Base-by-base conservation (phyloP, 2,113 vertebrate genomes). In the Entosphenus tridentatus region DNA sequence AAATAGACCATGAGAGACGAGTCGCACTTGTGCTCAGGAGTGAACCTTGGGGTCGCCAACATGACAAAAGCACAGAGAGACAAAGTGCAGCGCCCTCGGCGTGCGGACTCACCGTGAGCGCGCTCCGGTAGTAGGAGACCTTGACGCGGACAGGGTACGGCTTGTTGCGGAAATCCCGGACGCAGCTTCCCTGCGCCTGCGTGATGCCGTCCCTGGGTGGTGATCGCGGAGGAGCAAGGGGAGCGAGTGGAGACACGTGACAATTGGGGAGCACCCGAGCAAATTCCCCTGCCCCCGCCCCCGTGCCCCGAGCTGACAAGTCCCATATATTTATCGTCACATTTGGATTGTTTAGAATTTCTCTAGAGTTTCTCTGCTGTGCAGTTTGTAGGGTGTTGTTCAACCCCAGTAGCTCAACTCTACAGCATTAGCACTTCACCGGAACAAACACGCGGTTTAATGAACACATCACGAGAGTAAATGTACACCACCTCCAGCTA, bases 161-260 rank as follows among this genome's bases (percentile, higher is more conserved):
- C 72, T 96, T 98, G 77, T 98, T 98, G 57, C 92, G 80, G 18
- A 98, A 98, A 75, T 98, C 93, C 74, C 92, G 87, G 77, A 89
- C 85, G 79, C 92, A 98, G 11, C 84, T 85, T 0, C 87, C 86
- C 57, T 96, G 73, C 1, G 89, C 82, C 70, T 96, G 90, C 0
- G 81, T 86, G 70, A 79, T 75, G 69, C 93, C 93, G 70, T 96
- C 92, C 57, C 93, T 98, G 73, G 10, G 21, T 65, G 8, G n/a
- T 16, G 8, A 21, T 16, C n/a, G 21, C 8, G 10, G 8, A 10
- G 62, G 62, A 65, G n/a, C n/a, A n/a, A 62, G 13, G 21, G n/a
- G 21, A 65, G 21, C 21, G 62, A 21, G 62, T 9, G 21, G 21
- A 65, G 21, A n/a, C 9, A n/a, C n/a, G n/a, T 65, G 8, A 65